phyloP scores from a whole-genome alignment of 2,888 invertebrate species.

The Hydroisotoma schaefferi region DNA sequence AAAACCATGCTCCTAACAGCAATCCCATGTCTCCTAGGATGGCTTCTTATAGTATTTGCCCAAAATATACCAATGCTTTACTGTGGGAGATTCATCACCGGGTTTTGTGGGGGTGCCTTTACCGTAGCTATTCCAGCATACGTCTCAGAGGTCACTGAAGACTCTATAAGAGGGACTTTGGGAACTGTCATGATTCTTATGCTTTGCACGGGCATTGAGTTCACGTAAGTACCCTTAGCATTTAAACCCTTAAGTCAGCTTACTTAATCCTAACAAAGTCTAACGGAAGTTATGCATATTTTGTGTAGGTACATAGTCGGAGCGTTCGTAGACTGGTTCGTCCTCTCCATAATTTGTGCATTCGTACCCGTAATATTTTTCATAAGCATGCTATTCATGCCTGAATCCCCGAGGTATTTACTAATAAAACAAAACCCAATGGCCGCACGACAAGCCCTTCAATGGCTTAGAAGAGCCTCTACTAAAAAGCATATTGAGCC shows the following conservation, averaged over 20 bases:
- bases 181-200: slow-evolving; percentile 38
- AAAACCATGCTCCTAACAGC: slow-evolving; percentile 33
- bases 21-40: slow-evolving; percentile 35
- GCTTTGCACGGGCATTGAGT: slow-evolving; percentile 34
- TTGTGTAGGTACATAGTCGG: slow-evolving; percentile 26
- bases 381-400: slow-evolving; percentile 41
- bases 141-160: slow-evolving; percentile 37
- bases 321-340: slow-evolving; percentile 27
- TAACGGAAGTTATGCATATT: neutral
- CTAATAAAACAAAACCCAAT: slow-evolving; percentile 26
- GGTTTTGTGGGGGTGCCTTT: slow-evolving; percentile 37
- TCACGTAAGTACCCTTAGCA: slow-evolving; percentile 24
- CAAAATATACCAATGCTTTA: slow-evolving; percentile 31
- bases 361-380: slow-evolving; percentile 35
- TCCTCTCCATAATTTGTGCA: slow-evolving; percentile 23
- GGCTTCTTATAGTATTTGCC: slow-evolving; percentile 34
- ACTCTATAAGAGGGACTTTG: slow-evolving; percentile 35
- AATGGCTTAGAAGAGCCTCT: slow-evolving; percentile 42
- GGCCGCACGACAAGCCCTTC: slow-evolving; percentile 35
- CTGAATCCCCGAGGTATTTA: slow-evolving; percentile 41
- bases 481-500: slow-evolving; percentile 39
- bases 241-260: neutral
- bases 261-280: neutral
- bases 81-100: slow-evolving; percentile 39
- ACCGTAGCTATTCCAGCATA: slow-evolving; percentile 36